Evolutionary conservation across 2,888 invertebrate species (phyloP).

Genomic region (Hypselothyrea guttata): DNA sequence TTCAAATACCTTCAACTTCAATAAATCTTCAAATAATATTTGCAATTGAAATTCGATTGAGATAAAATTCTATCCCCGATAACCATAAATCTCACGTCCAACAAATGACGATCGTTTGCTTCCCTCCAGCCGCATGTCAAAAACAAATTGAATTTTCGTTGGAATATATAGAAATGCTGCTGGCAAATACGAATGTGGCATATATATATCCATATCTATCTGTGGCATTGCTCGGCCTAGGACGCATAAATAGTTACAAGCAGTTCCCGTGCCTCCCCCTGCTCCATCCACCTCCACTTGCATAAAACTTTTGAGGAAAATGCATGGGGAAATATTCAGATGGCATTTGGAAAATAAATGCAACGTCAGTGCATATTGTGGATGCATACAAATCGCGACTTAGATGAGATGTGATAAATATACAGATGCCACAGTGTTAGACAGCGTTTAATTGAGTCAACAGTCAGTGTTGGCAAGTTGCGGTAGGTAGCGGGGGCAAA

Average conservation of each 20-base stretch:
- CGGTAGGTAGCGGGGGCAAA: neutral
- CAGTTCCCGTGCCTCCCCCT: neutral
- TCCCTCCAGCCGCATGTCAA: too few species aligned
- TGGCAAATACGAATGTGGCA: conserved; percentile 14
- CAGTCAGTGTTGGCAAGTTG: conserved; percentile 29
- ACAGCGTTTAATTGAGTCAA: conserved; percentile 71
- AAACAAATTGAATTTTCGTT: conserved; percentile 25
- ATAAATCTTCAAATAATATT: too few species aligned
- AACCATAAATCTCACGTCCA: neutral
- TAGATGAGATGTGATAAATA: conserved; percentile 56
- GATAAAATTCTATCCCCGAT: neutral
- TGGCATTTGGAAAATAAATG: conserved; percentile 69
- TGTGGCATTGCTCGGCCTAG: conserved; percentile 41
- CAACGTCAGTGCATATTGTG: conserved; percentile 59
- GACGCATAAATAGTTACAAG: conserved; percentile 56
- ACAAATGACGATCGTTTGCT: conserved; percentile 21
- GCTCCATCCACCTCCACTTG: neutral
- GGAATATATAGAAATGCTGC: conserved; percentile 19
- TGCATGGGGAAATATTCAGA: conserved; percentile 62
- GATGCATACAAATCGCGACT: conserved; percentile 60
- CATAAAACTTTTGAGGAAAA: conserved; percentile 45
- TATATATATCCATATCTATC: neutral
- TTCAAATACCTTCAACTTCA: too few species aligned
- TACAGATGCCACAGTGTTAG: conserved; percentile 58
- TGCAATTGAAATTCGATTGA: neutral